These are phyloP conservation scores for Ailurus styani DNA, from an alignment of 2,113 vertebrate species.

Conservation along the genomic window DNA sequence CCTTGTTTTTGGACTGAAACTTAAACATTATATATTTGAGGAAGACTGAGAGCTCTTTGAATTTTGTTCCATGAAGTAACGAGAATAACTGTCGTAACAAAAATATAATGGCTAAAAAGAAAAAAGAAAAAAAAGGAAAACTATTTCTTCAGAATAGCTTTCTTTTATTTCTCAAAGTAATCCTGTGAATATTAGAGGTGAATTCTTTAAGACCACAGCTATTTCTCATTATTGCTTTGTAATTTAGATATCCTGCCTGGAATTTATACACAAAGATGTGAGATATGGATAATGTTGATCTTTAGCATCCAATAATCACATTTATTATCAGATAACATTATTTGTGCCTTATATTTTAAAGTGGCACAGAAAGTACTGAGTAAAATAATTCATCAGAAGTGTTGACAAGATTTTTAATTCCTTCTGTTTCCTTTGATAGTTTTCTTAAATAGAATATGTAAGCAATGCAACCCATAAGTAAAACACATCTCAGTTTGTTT, in stretches of 20 bases:
- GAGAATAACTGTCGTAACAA: constrained; percentile 11
- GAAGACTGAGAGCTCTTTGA: constrained; percentile 46
- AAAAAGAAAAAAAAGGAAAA: too few relatives aligned
- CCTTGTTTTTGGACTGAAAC: background rate
- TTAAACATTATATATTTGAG: background rate
- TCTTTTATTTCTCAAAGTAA: constrained; percentile 14
- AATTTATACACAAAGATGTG: constrained; percentile 8
- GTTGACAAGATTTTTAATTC: constrained; percentile 70
- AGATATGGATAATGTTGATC: background rate
- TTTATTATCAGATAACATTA: background rate
- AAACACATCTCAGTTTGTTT: constrained; percentile 82
- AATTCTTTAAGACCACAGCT: background rate
- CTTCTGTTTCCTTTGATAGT: constrained; percentile 63
- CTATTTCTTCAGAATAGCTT: too few relatives aligned
- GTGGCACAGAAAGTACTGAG: constrained; percentile 36
- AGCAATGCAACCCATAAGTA: constrained; percentile 71
- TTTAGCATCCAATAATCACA: background rate
- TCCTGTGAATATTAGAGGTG: background rate
- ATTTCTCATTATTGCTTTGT: background rate
- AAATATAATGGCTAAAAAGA: constrained; percentile 41
- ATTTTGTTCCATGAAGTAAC: constrained; percentile 23
- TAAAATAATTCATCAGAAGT: constrained; percentile 52
- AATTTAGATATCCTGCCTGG: background rate
- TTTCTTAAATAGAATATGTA: constrained; percentile 77
- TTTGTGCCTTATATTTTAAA: constrained; percentile 58